Evolutionary conservation across 2,888 invertebrate genomes (phyloP).

Genomic region (Eupithecia subfuscata): DNA sequence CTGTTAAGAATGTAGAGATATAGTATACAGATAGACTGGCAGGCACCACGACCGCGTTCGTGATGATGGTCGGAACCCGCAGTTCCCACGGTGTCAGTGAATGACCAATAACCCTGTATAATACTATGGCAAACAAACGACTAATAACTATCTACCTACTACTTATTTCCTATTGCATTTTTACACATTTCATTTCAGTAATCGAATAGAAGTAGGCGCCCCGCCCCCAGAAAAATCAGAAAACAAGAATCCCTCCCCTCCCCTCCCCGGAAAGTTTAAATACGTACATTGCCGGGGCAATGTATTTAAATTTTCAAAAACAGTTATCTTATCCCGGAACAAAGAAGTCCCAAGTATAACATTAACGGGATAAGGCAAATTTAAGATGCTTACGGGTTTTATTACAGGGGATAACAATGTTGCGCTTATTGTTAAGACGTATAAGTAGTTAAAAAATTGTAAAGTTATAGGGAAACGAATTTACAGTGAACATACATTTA

Average conservation of each 20-base stretch:
- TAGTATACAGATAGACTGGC: too few species aligned
- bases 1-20: too few species aligned
- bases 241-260: conserved; percentile 2
- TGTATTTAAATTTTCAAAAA: conserved; percentile 34
- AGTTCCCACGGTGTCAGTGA: too few species aligned
- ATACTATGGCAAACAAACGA: too few species aligned
- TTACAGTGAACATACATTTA: too few species aligned
- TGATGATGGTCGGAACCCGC: too few species aligned
- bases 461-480: background rate
- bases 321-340: conserved; percentile 28
- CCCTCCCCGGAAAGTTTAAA: too few species aligned
- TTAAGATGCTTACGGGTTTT: conserved; percentile 16
- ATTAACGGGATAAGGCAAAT: conserved; percentile 23
- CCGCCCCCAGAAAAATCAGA: background rate
- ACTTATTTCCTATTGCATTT: background rate
- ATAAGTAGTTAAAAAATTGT: background rate
- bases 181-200: background rate
- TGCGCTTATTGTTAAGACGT: background rate
- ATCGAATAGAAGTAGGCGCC: background rate
- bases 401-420: background rate
- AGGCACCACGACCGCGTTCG: too few species aligned
- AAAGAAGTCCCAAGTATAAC: conserved; percentile 31
- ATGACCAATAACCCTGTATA: too few species aligned
- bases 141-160: too few species aligned
- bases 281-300: too few species aligned